phyloP scores from a whole-genome alignment of 2,797 vertebrate genomes.

The Bradypodion pumilum region DNA sequence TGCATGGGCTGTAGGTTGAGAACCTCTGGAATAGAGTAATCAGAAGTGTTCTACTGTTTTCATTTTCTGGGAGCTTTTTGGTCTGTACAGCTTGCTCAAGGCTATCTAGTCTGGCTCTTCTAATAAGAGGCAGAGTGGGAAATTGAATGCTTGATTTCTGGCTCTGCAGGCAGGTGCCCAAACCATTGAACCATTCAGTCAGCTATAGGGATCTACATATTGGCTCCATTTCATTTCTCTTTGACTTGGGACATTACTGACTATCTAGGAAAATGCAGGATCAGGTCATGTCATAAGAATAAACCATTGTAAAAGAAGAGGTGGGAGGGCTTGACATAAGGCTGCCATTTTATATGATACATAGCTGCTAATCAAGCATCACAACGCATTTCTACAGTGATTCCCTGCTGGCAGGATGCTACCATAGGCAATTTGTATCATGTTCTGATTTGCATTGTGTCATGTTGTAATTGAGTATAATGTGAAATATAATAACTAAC shows the following conservation, averaged over 20 bases:
- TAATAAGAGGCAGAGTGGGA: too few relatives aligned
- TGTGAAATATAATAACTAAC: not conserved
- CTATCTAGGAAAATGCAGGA: not conserved
- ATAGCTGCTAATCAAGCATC: too few relatives aligned
- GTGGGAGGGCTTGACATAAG: not conserved
- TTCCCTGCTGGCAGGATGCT: not conserved
- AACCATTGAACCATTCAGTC: too few relatives aligned
- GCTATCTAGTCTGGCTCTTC: too few relatives aligned
- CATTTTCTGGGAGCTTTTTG: too few relatives aligned
- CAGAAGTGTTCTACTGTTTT: too few relatives aligned
- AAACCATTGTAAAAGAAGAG: not conserved
- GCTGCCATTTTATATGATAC: not conserved
- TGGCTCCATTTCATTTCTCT: not conserved
- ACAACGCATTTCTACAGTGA: too few relatives aligned
- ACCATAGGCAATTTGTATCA: constrained; percentile 1
- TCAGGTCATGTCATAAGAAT: not conserved
- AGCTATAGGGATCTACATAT: not conserved
- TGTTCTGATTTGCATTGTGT: constrained; percentile 43
- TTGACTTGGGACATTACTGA: not conserved
- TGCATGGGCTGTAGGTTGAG: too few relatives aligned
- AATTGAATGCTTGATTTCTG: too few relatives aligned
- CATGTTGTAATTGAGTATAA: constrained; percentile 24
- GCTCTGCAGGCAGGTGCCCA: too few relatives aligned
- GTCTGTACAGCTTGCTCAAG: too few relatives aligned
- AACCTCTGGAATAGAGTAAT: too few relatives aligned